These are phyloP conservation scores for Mus minutoides DNA, from an alignment of 2,797 vertebrate species.

Conservation along the genomic window DNA sequence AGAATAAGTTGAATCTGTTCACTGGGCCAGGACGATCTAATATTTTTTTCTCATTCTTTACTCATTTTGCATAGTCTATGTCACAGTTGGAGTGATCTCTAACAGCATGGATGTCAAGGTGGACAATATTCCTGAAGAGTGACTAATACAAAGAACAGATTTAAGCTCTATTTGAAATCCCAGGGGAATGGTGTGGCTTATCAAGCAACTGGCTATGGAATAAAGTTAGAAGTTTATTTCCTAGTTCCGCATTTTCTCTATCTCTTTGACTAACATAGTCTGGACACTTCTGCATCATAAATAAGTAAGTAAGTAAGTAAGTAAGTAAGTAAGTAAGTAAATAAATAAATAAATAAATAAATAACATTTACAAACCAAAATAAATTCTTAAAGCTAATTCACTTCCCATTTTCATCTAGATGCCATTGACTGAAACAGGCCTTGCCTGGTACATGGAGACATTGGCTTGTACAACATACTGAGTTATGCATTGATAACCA, in stretches of 20 bases:
- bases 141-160: constrained; percentile 75
- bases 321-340: neutral
- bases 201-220: constrained; percentile 75
- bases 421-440: constrained; percentile 53
- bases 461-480: constrained; percentile 13
- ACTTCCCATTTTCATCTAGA: neutral
- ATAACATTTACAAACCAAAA: constrained; percentile 51
- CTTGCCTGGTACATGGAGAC: neutral
- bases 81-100: constrained; percentile 71
- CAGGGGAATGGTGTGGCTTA: constrained; percentile 65
- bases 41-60: constrained; percentile 66
- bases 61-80: constrained; percentile 72
- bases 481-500: neutral
- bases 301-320: constrained; percentile 3
- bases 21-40: constrained; percentile 63
- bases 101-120: constrained; percentile 75
- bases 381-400: constrained; percentile 27
- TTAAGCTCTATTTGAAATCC: constrained; percentile 82
- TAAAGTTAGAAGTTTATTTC: constrained; percentile 66
- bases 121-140: constrained; percentile 67
- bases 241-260: constrained; percentile 63
- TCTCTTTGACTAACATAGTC: constrained; percentile 59
- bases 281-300: constrained; percentile 59
- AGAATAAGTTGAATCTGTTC: constrained; percentile 71
- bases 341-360: too few species aligned